Conservation (phyloP, 2,113 vertebrate species). For the Colistium nudipinnis region DNA sequence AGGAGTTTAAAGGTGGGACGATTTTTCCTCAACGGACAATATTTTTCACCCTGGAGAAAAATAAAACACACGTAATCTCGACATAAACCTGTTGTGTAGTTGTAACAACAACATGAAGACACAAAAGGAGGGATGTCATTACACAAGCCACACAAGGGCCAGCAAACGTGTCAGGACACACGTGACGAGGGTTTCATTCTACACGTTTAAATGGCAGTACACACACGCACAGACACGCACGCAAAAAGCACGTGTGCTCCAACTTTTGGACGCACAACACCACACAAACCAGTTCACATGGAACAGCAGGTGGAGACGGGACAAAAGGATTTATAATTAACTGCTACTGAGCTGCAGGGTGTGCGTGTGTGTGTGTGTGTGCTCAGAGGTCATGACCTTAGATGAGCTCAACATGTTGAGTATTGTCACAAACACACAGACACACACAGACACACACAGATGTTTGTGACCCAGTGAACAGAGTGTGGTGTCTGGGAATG, state of each 20-base stretch:
- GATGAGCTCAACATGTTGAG: too few species aligned
- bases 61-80: too few species aligned
- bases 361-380: conserved; percentile 3
- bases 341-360: neutral
- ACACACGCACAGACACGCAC: neutral
- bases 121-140: neutral
- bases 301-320: conserved; percentile 5
- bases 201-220: neutral
- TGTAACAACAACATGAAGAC: neutral
- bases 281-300: conserved; percentile 9
- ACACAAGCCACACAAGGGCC: neutral
- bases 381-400: neutral
- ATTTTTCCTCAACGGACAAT: too few species aligned
- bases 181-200: conserved; percentile 4
- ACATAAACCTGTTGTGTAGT: too few species aligned
- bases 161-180: neutral
- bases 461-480: conserved; percentile 30
- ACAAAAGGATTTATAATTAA: neutral
- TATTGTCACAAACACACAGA: conserved; percentile 16
- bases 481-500: conserved; percentile 46
- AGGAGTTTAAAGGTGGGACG: neutral
- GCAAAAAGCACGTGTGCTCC: neutral
- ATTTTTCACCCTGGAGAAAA: too few species aligned
- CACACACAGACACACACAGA: conserved; percentile 21
- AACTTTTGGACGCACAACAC: conserved; percentile 15